A percentile compares a stretch with the other conserved stretches of the same genome.
Conservation (phyloP, 2,797 vertebrate species). For the Betta splendens region DNA sequence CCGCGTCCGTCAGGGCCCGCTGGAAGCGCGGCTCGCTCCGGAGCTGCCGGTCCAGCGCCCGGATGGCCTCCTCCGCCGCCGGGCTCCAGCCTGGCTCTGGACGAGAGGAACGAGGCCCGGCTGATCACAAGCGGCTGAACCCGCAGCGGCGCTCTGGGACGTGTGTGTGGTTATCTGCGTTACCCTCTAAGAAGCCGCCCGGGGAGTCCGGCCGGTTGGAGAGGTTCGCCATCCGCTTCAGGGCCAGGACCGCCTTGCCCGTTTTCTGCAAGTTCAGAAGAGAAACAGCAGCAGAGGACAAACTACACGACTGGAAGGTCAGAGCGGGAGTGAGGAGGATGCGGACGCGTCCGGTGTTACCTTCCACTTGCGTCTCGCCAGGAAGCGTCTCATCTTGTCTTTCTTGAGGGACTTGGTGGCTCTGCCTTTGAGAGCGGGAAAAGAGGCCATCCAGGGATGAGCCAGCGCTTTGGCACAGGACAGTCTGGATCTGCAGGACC, state of each 20-base stretch:
- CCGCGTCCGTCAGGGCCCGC: conserved; percentile 62
- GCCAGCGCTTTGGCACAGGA: conserved; percentile 79
- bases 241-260: conserved; percentile 87
- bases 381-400: conserved; percentile 84
- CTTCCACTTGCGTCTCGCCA: conserved; percentile 88
- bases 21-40: conserved; percentile 68
- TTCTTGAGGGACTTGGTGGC: conserved; percentile 82
- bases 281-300: conserved; percentile 52
- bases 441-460: conserved; percentile 87
- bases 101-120: conserved; percentile 51
- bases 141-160: conserved; percentile 70
- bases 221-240: conserved; percentile 85
- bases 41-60: conserved; percentile 78
- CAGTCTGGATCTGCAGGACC: conserved; percentile 74
- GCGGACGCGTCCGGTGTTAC: conserved; percentile 70
- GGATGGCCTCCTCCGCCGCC: conserved; percentile 74
- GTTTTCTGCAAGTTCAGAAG: conserved; percentile 77
- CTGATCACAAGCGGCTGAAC: conserved; percentile 69
- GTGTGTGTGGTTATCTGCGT: conserved; percentile 33
- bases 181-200: conserved; percentile 73
- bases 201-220: conserved; percentile 75
- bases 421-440: conserved; percentile 59
- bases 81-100: conserved; percentile 77
- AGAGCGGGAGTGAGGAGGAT: conserved; percentile 3
- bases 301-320: conserved; percentile 40